These are phyloP conservation scores for Ypsolopha sequella DNA, from an alignment of 2,888 invertebrate genomes.

Conservation along the genomic window DNA sequence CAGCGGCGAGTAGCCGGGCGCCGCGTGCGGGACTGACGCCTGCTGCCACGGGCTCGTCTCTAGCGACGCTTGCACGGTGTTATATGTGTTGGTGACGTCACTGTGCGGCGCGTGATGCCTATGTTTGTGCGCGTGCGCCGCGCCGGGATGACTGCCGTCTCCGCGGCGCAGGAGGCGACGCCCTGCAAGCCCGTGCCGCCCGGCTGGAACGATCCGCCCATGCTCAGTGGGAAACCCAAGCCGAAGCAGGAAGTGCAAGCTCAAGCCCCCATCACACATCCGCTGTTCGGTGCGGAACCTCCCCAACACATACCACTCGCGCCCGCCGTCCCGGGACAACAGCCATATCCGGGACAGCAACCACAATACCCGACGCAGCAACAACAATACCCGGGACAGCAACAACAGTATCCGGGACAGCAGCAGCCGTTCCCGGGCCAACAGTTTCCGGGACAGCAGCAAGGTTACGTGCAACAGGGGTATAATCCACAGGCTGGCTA, in stretches of 20 bases:
- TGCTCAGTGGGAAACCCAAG: slow-evolving; percentile 69
- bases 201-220: slow-evolving; percentile 93
- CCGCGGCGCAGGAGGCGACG: not conserved
- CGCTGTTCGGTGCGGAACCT: slow-evolving; percentile 74
- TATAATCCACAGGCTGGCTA: slow-evolving; percentile 15
- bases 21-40: slow-evolving; percentile 16
- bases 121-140: slow-evolving; percentile 20
- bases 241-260: slow-evolving; percentile 65
- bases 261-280: slow-evolving; percentile 84
- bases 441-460: slow-evolving; percentile 13
- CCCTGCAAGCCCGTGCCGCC: slow-evolving; percentile 58
- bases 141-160: slow-evolving; percentile 18
- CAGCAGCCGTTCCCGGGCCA: slow-evolving; percentile 11
- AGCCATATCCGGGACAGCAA: slow-evolving; percentile 12
- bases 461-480: slow-evolving; percentile 13
- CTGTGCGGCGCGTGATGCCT: slow-evolving; percentile 15
- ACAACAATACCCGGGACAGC: slow-evolving; percentile 14
- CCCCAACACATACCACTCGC: slow-evolving; percentile 54
- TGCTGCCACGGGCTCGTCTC: slow-evolving; percentile 6
- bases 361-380: slow-evolving; percentile 11
- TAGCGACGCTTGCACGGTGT: slow-evolving; percentile 7
- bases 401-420: slow-evolving; percentile 6
- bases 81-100: slow-evolving; percentile 18
- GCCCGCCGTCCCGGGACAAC: slow-evolving; percentile 13
- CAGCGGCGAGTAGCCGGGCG: slow-evolving; percentile 40